Evolutionary conservation across 2,113 vertebrate species (phyloP).

Genomic region (Micromys minutus): DNA sequence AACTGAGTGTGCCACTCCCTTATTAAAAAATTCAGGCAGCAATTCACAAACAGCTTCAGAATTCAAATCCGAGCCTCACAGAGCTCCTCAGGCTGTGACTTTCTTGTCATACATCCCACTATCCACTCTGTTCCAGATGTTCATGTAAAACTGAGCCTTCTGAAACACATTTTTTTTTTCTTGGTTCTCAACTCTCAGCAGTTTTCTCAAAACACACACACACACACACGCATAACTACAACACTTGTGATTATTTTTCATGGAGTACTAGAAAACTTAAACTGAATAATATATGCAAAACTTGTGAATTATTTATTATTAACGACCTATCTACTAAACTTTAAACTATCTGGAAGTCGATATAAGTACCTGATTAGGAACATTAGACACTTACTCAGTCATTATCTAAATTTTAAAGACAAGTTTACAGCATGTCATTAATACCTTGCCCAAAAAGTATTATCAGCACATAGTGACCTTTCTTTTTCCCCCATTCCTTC

Average conservation of each 20-base stretch:
- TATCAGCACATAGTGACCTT: background rate
- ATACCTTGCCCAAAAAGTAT: background rate
- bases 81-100: background rate
- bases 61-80: background rate
- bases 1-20: background rate
- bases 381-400: background rate
- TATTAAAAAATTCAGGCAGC: background rate
- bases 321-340: background rate
- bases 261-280: constrained; percentile 29
- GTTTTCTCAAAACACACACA: constrained; percentile 17
- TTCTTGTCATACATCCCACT: background rate
- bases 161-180: background rate
- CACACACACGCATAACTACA: background rate
- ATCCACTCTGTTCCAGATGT: background rate
- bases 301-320: constrained; percentile 14
- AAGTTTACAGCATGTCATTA: constrained; percentile 18
- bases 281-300: background rate
- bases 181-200: background rate
- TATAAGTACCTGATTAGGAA: constrained; percentile 39
- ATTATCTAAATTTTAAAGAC: constrained; percentile 47
- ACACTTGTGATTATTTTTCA: constrained; percentile 3
- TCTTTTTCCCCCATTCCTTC: background rate
- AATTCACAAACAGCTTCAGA: background rate
- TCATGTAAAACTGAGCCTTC: background rate
- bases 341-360: background rate